phyloP scores from a whole-genome alignment of 2,113 vertebrate genomes.

The Erythrocercus mccallii region DNA sequence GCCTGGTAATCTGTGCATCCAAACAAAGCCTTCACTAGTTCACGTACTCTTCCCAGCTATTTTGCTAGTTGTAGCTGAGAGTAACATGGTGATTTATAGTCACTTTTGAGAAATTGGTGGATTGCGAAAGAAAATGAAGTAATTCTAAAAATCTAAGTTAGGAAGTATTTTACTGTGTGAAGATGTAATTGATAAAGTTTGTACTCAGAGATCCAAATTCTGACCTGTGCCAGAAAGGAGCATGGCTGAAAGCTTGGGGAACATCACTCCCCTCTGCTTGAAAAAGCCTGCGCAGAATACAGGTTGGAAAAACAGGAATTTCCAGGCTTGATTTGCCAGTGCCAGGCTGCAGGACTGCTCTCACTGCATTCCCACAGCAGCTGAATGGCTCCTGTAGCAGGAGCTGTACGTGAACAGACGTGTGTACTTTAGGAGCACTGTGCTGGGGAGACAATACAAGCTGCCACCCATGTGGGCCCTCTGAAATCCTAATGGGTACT shows the following conservation, averaged over 20 bases:
- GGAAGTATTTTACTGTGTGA: conserved; percentile 24
- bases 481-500: background rate
- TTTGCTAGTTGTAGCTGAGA: background rate
- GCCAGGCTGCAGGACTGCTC: background rate
- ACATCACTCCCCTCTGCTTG: background rate
- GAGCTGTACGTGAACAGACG: background rate
- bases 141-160: conserved; percentile 1
- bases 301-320: background rate
- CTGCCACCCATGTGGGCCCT: background rate
- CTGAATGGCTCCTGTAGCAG: background rate
- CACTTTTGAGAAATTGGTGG: background rate
- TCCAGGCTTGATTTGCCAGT: background rate
- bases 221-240: background rate
- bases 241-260: background rate
- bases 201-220: background rate
- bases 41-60: background rate
- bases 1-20: background rate
- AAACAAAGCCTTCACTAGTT: background rate
- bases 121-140: conserved; percentile 8
- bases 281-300: background rate
- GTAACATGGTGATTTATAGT: background rate
- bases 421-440: background rate
- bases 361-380: background rate
- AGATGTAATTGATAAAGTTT: background rate
- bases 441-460: background rate